These are phyloP conservation scores for Anastatus disparis DNA, from an alignment of 1,140 invertebrate species.

Conservation along the genomic window DNA sequence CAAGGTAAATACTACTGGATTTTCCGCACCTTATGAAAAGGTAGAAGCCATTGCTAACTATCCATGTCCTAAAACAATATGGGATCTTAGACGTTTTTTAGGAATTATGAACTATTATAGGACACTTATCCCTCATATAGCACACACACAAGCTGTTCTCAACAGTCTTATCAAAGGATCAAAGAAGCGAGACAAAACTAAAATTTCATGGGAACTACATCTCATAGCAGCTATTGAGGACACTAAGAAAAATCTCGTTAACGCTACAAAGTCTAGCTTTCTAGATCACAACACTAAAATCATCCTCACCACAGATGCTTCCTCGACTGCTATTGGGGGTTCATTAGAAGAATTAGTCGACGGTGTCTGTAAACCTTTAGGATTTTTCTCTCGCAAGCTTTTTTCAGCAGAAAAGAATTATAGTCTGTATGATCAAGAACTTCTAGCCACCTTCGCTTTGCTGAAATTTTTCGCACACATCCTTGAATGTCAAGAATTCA, in stretches of 20 bases:
- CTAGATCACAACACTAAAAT: not conserved
- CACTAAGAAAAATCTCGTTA: not conserved
- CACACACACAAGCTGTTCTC: conserved; percentile 42
- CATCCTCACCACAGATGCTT: not conserved
- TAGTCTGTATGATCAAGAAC: conserved; percentile 47
- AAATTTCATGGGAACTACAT: conserved; percentile 12
- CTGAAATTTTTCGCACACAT: conserved; percentile 24
- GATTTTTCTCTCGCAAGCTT: conserved; percentile 47
- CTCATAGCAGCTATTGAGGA: conserved; percentile 8
- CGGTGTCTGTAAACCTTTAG: conserved; percentile 38
- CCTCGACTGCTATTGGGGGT: conserved; percentile 29
- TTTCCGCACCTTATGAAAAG: not conserved
- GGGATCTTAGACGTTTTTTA: not conserved
- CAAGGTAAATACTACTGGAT: not conserved
- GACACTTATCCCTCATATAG: conserved; percentile 31
- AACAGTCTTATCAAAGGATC: not conserved
- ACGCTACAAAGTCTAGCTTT: not conserved
- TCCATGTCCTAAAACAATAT: not conserved
- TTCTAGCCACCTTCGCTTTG: conserved; percentile 45
- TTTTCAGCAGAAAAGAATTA: conserved; percentile 34
- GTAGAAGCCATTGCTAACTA: not conserved
- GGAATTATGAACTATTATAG: conserved; percentile 53
- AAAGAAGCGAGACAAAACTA: conserved; percentile 8
- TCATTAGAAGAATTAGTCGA: conserved; percentile 32
- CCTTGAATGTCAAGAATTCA: conserved; percentile 12